Evolutionary conservation across 2,797 vertebrate species (phyloP).

Genomic region (Crax fasciolata): DNA sequence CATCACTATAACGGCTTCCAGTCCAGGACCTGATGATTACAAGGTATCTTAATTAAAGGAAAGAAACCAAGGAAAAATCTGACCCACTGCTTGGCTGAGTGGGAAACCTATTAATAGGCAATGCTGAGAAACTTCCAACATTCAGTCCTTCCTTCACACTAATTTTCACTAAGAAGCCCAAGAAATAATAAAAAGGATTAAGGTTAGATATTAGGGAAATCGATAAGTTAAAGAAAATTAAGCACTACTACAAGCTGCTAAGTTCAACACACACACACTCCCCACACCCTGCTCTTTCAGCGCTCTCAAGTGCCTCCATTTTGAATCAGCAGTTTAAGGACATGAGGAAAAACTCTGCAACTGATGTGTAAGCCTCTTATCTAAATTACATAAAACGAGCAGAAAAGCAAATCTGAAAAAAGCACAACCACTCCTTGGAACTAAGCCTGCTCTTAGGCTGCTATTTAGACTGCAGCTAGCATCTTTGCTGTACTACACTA

Average conservation of each 20-base stretch:
- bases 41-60: not conserved
- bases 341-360: not conserved
- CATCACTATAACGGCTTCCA: not conserved
- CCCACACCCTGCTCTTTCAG: not conserved
- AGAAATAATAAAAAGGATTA: not conserved
- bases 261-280: not conserved
- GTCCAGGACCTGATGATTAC: not conserved
- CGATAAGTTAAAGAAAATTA: not conserved
- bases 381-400: not conserved
- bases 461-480: not conserved
- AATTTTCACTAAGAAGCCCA: not conserved
- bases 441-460: not conserved
- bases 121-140: not conserved
- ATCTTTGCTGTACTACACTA: not conserved
- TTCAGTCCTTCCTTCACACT: not conserved
- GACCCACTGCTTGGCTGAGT: not conserved
- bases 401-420: not conserved
- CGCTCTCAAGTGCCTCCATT: not conserved
- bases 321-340: not conserved
- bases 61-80: not conserved
- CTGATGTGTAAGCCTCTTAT: not conserved
- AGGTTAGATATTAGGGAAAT: not conserved
- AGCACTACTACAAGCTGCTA: not conserved
- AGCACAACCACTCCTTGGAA: not conserved
- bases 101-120: not conserved